These are phyloP conservation scores for Euura saliciscinereae DNA, from an alignment of 1,140 invertebrate genomes.

Conservation along the genomic window DNA sequence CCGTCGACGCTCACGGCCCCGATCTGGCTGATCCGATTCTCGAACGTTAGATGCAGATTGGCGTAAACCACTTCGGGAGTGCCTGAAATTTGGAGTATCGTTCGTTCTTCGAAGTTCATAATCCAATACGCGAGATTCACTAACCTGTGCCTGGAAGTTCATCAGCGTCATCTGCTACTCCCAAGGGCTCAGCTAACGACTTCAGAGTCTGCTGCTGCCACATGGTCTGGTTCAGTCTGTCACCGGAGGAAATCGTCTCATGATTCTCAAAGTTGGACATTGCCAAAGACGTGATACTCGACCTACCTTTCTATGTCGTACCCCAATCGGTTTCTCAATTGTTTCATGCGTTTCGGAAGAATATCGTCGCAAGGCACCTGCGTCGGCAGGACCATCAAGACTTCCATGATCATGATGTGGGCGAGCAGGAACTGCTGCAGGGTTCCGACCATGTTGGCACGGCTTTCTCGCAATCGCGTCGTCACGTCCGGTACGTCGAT, in stretches of 20 bases:
- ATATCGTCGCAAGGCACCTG: constrained; percentile 34
- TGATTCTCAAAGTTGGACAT: too few species aligned
- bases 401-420: constrained; percentile 43
- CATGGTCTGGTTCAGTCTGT: background rate
- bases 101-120: background rate
- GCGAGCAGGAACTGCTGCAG: constrained; percentile 45
- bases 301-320: constrained; percentile 33
- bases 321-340: constrained; percentile 29
- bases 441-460: constrained; percentile 49
- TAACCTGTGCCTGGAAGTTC: constrained; percentile 23
- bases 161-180: constrained; percentile 30
- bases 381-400: constrained; percentile 33
- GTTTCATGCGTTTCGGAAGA: constrained; percentile 27
- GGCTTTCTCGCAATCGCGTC: constrained; percentile 28
- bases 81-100: constrained; percentile 19
- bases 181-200: constrained; percentile 23
- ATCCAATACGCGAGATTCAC: constrained; percentile 37
- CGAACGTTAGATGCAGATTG: constrained; percentile 33
- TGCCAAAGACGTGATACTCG: background rate
- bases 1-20: constrained; percentile 36
- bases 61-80: constrained; percentile 31
- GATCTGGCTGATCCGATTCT: constrained; percentile 44
- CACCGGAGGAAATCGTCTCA: too few species aligned
- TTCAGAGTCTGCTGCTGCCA: constrained; percentile 28
- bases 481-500: constrained; percentile 39